Evolutionary conservation across 53 echinoderm and acorn worm species (phyloP), one percentile per base, ranked within the genome.

Genomic region (Paracentrotus lividus): DNA sequence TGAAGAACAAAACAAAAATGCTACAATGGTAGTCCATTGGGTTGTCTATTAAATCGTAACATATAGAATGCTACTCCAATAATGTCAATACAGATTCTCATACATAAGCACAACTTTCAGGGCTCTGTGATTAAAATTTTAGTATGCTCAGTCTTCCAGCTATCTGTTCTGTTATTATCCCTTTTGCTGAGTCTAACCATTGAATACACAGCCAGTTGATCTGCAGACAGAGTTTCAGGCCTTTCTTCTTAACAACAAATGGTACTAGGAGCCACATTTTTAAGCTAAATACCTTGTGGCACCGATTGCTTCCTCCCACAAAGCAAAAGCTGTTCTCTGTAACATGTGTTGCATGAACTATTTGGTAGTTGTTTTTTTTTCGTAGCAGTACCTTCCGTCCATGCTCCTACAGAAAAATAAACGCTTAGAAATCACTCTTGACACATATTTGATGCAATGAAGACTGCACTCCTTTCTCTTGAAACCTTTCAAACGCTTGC

Each of bases 141-240:
- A 9, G 32, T 40, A 69, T 69, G 72, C 18, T 40, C 21, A 72
- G 72, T 72, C 14, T 72, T 7, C 72, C 2, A 1, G 67, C 33
- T 67, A 34, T 24, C 27, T 0, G 69, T 38, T 20, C 36, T 15
- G 3, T 36, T 31, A n/a, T 9, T 16, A 32, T 36, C 72, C 21
- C 72, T 72, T 32, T 40, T 40, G 21, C 12, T 36, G 32, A 38
- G 72, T 38, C 8, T 40, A 40, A 72, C 20, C 40, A 0, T 72
- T 72, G 72, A 72, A 72, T 72, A 72, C 72, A 72, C 72, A 72
- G 72, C 18, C 72, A 72, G 33, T 40, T 33, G n/a, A 72, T 57
- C 57, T 0, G 0, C 20, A 18, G 57, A 16, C 20, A 40, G 20
- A 72, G 69, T 69, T 69, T 20, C 38, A 18, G 40, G 15, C 69